Conservation (phyloP, 2,797 vertebrate genomes). For the Mallotus villosus region DNA sequence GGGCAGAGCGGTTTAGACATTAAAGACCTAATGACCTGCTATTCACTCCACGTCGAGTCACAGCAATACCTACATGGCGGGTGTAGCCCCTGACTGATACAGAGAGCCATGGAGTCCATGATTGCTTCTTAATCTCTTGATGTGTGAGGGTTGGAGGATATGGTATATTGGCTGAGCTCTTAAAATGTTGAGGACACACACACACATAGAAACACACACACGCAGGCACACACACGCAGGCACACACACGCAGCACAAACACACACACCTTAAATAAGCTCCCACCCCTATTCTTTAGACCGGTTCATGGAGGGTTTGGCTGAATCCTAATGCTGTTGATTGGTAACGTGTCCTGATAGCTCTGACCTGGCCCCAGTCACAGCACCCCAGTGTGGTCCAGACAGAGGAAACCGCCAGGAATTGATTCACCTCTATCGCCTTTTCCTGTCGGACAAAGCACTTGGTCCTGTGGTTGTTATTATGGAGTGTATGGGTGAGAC, state of each 20-base stretch:
- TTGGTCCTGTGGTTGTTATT: slow-evolving; percentile 48
- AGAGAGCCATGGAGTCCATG: no score
- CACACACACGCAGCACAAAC: slow-evolving; percentile 9
- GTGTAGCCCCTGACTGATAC: no score
- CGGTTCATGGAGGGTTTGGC: slow-evolving; percentile 46
- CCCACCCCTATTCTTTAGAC: slow-evolving; percentile 5
- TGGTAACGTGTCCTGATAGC: slow-evolving; percentile 52
- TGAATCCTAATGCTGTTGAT: slow-evolving; percentile 60
- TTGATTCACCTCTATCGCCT: slow-evolving; percentile 46
- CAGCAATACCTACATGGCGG: no score
- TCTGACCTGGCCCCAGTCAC: slow-evolving; percentile 50
- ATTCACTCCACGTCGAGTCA: no score
- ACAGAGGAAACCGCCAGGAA: slow-evolving; percentile 49
- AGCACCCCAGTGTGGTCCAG: slow-evolving; percentile 43
- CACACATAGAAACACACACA: slow-evolving; percentile 7
- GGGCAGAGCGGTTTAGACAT: no score
- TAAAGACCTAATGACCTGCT: no score
- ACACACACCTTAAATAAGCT: slow-evolving; percentile 1
- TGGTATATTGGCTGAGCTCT: slow-evolving; percentile 13
- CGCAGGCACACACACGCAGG: slow-evolving; percentile 4
- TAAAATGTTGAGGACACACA: slow-evolving; percentile 16
- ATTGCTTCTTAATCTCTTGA: no score
- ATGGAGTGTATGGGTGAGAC: slow-evolving; percentile 44
- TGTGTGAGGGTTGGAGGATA: no score
- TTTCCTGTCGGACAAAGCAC: slow-evolving; percentile 50